A percentile compares a stretch with the other conserved stretches of the same genome.
Conservation (phyloP, 1,140 invertebrate genomes). For the Drosophila teissieri region DNA sequence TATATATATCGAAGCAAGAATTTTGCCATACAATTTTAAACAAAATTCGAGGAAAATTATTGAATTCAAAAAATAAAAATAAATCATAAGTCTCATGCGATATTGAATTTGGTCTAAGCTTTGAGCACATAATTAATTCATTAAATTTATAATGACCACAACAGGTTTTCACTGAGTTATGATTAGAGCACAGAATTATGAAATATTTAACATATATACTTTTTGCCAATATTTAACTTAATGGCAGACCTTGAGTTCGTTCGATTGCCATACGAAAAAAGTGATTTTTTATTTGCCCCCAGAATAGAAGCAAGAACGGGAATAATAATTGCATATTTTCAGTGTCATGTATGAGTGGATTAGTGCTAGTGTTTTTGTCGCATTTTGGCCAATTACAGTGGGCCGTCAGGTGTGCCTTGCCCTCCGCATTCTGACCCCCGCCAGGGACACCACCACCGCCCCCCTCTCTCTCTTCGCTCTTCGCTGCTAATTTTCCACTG, state of each 20-base stretch:
- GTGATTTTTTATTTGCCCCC: conserved; percentile 4
- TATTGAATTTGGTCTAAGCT: conserved; percentile 3
- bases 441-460: conserved; percentile 44
- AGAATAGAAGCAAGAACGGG: neutral
- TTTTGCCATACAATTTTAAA: neutral
- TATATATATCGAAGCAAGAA: neutral
- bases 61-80: conserved; percentile 1
- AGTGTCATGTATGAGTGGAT: conserved; percentile 11
- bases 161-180: conserved; percentile 2
- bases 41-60: neutral
- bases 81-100: conserved; percentile 10
- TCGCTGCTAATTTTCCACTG: conserved; percentile 70
- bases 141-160: conserved; percentile 14
- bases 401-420: conserved; percentile 65
- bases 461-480: neutral
- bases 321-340: conserved; percentile 15
- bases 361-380: conserved; percentile 1
- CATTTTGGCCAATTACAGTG: conserved; percentile 36
- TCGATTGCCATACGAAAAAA: conserved; percentile 8
- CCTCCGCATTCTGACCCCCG: conserved; percentile 61
- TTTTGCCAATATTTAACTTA: conserved; percentile 19
- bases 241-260: conserved; percentile 9
- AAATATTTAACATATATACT: neutral
- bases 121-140: conserved; percentile 8
- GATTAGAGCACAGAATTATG: conserved; percentile 1